Conservation (phyloP, 1,140 invertebrate genomes). For the Tetramorium alpestre region DNA sequence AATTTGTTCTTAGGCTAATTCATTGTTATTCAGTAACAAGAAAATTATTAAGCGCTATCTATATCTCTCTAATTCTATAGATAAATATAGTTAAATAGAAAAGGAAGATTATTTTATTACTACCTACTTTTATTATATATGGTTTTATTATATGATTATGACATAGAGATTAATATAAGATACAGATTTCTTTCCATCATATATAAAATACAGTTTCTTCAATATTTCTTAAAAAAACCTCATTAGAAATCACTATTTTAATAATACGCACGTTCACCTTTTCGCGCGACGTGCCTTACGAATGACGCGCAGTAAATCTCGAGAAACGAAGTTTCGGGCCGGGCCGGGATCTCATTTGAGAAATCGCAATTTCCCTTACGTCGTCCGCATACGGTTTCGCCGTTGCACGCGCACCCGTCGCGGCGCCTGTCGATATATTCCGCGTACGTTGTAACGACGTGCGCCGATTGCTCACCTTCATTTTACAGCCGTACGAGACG, state of each 20-base stretch:
- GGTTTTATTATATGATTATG: background rate
- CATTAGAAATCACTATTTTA: background rate
- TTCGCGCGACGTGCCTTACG: background rate
- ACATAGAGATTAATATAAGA: too few species aligned
- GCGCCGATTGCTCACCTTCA: constrained; percentile 30
- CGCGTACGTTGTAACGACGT: constrained; percentile 41
- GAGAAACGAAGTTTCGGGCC: background rate
- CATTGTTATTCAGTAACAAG: background rate
- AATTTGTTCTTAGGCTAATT: background rate
- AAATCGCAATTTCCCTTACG: constrained; percentile 53
- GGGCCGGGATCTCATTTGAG: constrained; percentile 39
- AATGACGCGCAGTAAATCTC: constrained; percentile 30
- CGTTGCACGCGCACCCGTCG: background rate
- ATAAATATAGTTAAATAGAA: background rate
- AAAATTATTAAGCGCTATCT: background rate
- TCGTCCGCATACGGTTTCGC: constrained; percentile 36
- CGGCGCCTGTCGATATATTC: constrained; percentile 49
- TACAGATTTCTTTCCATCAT: too few species aligned
- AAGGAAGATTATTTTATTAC: background rate
- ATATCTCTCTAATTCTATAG: background rate
- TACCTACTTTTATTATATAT: background rate
- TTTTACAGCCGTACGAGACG: constrained; percentile 34
- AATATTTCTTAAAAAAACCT: constrained; percentile 22
- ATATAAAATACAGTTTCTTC: too few species aligned
- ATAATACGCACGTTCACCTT: constrained; percentile 23